Conservation (phyloP, 2,113 vertebrate species). For the Rattus rattus region DNA sequence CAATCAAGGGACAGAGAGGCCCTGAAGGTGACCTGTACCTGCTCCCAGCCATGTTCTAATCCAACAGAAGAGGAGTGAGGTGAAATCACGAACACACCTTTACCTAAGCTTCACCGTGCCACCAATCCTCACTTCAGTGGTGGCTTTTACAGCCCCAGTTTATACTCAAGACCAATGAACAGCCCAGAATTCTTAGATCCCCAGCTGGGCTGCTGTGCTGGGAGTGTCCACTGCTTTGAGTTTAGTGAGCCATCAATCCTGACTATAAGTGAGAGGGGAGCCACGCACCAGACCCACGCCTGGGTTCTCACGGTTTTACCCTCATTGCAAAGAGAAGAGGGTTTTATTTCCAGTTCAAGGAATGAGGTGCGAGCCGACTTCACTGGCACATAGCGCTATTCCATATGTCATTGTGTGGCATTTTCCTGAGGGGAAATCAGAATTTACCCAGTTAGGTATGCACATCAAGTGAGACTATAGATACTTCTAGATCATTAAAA, state of each 20-base stretch:
- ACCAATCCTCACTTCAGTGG: background rate
- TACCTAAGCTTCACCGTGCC: fast-evolving
- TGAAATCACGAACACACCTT: fast-evolving
- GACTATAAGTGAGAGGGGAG: background rate
- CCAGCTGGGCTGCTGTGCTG: background rate
- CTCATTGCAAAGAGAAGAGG: background rate
- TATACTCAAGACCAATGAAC: background rate
- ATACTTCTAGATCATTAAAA: background rate
- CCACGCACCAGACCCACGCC: background rate
- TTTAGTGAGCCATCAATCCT: background rate
- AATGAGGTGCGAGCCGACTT: background rate
- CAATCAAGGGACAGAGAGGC: background rate
- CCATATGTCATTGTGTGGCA: background rate
- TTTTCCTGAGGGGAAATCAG: background rate
- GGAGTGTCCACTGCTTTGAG: background rate
- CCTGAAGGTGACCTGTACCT: background rate
- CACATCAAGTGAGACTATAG: background rate
- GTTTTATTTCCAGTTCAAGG: background rate
- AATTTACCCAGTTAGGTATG: background rate
- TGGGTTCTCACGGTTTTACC: background rate
- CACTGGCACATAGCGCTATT: fast-evolving
- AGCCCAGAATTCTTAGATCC: background rate
- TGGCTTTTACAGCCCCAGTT: background rate
- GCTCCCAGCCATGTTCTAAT: background rate
- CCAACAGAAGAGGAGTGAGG: background rate